These are phyloP conservation scores for Megastigmus dorsalis DNA, from an alignment of 2,888 invertebrate species.

Conservation along the genomic window DNA sequence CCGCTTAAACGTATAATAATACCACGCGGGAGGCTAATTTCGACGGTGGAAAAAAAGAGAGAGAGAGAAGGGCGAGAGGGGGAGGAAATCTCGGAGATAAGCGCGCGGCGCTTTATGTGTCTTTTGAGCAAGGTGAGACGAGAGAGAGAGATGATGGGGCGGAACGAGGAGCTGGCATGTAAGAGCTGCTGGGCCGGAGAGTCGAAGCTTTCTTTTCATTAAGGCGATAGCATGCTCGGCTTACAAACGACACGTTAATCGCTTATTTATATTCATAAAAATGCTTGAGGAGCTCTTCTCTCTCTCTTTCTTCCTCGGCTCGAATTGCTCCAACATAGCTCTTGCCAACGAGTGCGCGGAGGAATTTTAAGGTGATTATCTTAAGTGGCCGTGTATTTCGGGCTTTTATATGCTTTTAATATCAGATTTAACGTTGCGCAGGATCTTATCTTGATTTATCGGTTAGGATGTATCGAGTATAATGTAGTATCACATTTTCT, in stretches of 20 bases:
- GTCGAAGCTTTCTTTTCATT: constrained; percentile 68
- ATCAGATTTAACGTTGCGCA: constrained; percentile 24
- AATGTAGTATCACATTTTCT: constrained; percentile 1
- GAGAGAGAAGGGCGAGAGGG: too few relatives aligned
- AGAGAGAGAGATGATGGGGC: too few relatives aligned
- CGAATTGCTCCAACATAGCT: not conserved
- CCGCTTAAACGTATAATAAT: constrained; percentile 59
- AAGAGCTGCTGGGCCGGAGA: too few relatives aligned
- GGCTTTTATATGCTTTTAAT: constrained; percentile 17
- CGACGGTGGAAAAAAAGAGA: constrained; percentile 30
- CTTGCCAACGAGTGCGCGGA: not conserved
- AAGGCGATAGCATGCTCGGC: constrained; percentile 69
- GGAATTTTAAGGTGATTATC: constrained; percentile 39
- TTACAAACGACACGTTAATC: constrained; percentile 71
- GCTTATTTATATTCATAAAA: constrained; percentile 58
- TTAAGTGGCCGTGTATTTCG: constrained; percentile 31
- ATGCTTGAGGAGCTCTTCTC: too few relatives aligned
- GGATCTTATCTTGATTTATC: constrained; percentile 33
- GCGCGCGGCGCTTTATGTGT: not conserved
- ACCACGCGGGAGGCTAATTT: constrained; percentile 74
- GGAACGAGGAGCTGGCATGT: too few relatives aligned
- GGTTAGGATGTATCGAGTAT: too few relatives aligned
- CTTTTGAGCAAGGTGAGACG: constrained; percentile 13
- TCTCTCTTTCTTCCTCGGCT: too few relatives aligned
- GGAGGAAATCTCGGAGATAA: constrained; percentile 38